A percentile compares a stretch with the other conserved stretches of the same genome.
Conservation (phyloP, 2,888 invertebrate species). For the Chelonus formosanus region DNA sequence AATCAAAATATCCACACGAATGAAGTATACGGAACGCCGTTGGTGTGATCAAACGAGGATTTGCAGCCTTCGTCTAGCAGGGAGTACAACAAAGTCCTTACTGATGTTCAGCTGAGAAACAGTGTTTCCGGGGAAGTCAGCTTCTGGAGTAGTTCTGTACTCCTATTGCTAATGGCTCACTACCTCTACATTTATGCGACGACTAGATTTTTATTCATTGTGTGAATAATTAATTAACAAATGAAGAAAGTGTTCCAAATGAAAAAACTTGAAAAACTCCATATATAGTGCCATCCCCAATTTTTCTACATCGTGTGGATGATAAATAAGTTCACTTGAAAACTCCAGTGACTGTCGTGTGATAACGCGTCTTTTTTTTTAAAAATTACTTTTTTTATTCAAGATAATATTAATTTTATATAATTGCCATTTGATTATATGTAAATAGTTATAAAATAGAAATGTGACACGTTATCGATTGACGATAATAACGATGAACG, state of each 20-base stretch:
- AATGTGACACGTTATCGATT: slow-evolving; percentile 15
- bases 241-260: slow-evolving; percentile 29
- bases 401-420: slow-evolving; percentile 3
- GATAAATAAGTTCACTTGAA: slow-evolving; percentile 30
- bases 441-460: slow-evolving; percentile 24
- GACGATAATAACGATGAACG: slow-evolving; percentile 6
- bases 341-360: slow-evolving; percentile 36
- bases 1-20: slow-evolving; percentile 86
- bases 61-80: slow-evolving; percentile 66
- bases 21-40: slow-evolving; percentile 73
- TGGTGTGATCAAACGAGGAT: slow-evolving; percentile 80
- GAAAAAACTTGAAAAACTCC: slow-evolving; percentile 22
- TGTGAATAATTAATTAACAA: slow-evolving; percentile 37
- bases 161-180: slow-evolving; percentile 38
- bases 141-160: slow-evolving; percentile 37
- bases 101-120: slow-evolving; percentile 51
- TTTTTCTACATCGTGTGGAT: slow-evolving; percentile 36
- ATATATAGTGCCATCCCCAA: slow-evolving; percentile 41
- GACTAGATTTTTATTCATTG: slow-evolving; percentile 41
- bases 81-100: slow-evolving; percentile 51
- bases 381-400: slow-evolving; percentile 11
- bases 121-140: slow-evolving; percentile 37
- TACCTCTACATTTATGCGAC: slow-evolving; percentile 36
- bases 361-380: slow-evolving; percentile 27
- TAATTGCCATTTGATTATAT: slow-evolving; percentile 8